Percentiles rank a stretch among this genome's conserved stretches.
Conservation (phyloP, 2,113 vertebrate species). For the Muntiacus muntjak region DNA sequence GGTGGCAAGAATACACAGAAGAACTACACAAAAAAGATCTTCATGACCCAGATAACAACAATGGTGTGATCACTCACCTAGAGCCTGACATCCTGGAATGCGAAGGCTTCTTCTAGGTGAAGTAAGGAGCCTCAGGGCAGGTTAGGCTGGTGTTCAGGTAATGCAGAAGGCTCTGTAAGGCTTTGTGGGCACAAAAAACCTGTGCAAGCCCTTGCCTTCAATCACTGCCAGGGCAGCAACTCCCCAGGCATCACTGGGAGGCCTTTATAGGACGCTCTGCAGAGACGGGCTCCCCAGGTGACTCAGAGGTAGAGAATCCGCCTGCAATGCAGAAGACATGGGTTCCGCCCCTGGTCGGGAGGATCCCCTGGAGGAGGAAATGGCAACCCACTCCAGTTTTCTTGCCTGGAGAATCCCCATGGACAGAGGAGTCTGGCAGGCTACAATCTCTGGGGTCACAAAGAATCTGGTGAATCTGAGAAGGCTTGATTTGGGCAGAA, state of each 20-base stretch:
- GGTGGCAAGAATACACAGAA: background rate
- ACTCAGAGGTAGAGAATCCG: background rate
- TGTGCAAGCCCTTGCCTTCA: background rate
- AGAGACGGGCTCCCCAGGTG: background rate
- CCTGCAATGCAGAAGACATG: background rate
- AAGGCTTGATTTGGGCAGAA: background rate
- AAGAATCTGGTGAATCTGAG: background rate
- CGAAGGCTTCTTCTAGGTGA: background rate
- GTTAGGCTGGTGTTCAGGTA: background rate
- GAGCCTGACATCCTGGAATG: background rate
- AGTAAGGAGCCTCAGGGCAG: background rate
- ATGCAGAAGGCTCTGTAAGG: background rate
- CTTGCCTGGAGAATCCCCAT: background rate
- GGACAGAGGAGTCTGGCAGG: background rate
- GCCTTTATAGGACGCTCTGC: background rate
- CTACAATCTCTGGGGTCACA: background rate
- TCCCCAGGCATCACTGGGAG: accelerated
- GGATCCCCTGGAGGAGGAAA: background rate
- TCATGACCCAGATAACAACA: background rate
- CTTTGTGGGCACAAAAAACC: too few relatives aligned
- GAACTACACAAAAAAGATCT: background rate
- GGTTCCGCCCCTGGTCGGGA: background rate
- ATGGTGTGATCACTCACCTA: background rate
- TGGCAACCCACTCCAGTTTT: background rate
- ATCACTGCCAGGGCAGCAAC: background rate